Evolutionary conservation across 2,797 vertebrate species (phyloP).

Genomic region (Catostomus latipinnis): DNA sequence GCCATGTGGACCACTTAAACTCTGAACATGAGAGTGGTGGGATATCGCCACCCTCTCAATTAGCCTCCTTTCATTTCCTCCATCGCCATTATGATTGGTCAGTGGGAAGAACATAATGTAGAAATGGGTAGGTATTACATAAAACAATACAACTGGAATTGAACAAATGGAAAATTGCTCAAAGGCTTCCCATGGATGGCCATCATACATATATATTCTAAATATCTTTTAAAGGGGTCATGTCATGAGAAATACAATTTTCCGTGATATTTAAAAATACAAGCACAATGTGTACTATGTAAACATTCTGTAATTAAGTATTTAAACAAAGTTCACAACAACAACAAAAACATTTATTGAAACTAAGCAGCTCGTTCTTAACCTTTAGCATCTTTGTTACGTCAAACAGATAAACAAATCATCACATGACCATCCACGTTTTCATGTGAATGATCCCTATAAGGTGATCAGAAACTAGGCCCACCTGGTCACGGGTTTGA

Average conservation of each 20-base stretch:
- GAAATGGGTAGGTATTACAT: conserved; percentile 54
- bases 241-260: background rate
- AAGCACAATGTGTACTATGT: too few relatives aligned
- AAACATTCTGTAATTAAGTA: too few relatives aligned
- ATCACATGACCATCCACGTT: too few relatives aligned
- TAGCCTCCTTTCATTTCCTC: conserved; percentile 49
- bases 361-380: too few relatives aligned
- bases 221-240: conserved; percentile 3
- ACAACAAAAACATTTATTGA: too few relatives aligned
- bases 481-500: too few relatives aligned
- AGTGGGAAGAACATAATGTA: conserved; percentile 53
- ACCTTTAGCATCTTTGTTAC: too few relatives aligned
- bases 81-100: conserved; percentile 50
- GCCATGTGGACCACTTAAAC: conserved; percentile 55
- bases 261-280: too few relatives aligned
- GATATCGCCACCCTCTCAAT: conserved; percentile 58
- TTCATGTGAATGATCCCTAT: too few relatives aligned
- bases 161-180: conserved; percentile 19
- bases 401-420: too few relatives aligned
- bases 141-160: conserved; percentile 32
- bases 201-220: background rate
- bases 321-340: too few relatives aligned
- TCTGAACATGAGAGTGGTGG: conserved; percentile 57
- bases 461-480: too few relatives aligned
- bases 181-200: conserved; percentile 37